Conservation (phyloP, 2,888 invertebrate genomes). For the Ichneumoninae sp. region DNA sequence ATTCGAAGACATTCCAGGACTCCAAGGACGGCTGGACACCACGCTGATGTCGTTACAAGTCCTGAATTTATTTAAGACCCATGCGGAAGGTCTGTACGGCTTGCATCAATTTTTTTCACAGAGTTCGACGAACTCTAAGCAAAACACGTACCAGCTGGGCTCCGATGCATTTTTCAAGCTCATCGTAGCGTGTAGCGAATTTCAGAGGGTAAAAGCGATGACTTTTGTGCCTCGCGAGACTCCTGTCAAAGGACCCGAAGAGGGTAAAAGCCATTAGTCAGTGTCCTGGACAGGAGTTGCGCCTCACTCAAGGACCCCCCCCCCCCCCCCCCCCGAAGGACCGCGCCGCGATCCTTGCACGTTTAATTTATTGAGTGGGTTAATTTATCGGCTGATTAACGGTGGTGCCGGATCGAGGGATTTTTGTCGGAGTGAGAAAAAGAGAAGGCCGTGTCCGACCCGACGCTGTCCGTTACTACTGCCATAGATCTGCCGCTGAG, state of each 20-base stretch:
- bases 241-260: conserved; percentile 37
- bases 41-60: no score
- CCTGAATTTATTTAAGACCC: neutral
- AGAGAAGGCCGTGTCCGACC: neutral
- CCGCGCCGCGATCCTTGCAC: conserved; percentile 36
- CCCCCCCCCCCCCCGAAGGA: neutral
- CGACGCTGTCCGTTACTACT: neutral
- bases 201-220: conserved; percentile 45
- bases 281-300: conserved; percentile 52
- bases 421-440: conserved; percentile 4
- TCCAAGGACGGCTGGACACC: no score
- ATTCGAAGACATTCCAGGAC: no score
- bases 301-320: conserved; percentile 52
- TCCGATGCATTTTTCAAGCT: conserved; percentile 48
- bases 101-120: neutral
- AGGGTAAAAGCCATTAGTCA: conserved; percentile 57
- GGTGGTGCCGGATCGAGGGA: conserved; percentile 33
- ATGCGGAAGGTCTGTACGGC: neutral
- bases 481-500: neutral
- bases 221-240: conserved; percentile 50
- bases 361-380: conserved; percentile 59
- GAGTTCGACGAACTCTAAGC: neutral
- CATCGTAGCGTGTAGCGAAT: conserved; percentile 14
- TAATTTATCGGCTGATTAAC: conserved; percentile 66
- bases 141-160: neutral